phyloP scores from a whole-genome alignment of 2,888 invertebrate genomes.

The Elysia crispata region DNA sequence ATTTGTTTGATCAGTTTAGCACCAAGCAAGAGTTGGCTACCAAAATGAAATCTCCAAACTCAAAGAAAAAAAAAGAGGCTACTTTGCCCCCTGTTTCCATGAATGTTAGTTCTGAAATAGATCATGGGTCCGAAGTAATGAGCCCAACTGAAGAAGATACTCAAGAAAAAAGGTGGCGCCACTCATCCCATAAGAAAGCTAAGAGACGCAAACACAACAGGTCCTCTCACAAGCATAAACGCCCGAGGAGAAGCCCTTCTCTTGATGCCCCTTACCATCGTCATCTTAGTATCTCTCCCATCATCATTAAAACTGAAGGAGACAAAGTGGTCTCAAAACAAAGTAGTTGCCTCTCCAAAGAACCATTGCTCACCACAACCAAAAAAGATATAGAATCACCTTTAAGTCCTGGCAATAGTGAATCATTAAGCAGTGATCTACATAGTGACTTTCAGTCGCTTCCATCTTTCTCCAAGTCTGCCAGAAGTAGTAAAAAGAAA shows the following conservation, averaged over 20 bases:
- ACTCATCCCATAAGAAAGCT: slow-evolving; percentile 12
- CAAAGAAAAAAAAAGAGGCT: too few species aligned
- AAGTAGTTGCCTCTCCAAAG: not conserved
- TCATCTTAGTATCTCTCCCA: not conserved
- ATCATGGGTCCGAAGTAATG: too few species aligned
- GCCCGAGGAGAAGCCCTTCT: slow-evolving; percentile 7
- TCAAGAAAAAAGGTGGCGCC: not conserved
- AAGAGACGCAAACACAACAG: slow-evolving; percentile 36
- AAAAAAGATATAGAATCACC: not conserved
- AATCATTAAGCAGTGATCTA: not conserved
- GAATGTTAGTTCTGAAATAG: slow-evolving; percentile 3
- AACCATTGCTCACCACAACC: not conserved
- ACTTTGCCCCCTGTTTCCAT: slow-evolving; percentile 22
- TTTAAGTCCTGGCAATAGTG: not conserved
- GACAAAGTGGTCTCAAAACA: not conserved
- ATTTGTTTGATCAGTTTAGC: slow-evolving; percentile 42
- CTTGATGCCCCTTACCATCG: slow-evolving; percentile 13
- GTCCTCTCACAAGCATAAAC: slow-evolving; percentile 20
- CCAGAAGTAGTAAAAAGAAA: slow-evolving; percentile 21
- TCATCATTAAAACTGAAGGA: slow-evolving; percentile 23
- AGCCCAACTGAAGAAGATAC: not conserved
- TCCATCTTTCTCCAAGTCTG: not conserved
- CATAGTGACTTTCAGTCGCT: not conserved
- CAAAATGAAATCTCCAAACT: not conserved
- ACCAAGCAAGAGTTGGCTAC: too few species aligned